Evolutionary conservation across 2,888 invertebrate species (phyloP).

Genomic region (Cyrtodaria siliqua): DNA sequence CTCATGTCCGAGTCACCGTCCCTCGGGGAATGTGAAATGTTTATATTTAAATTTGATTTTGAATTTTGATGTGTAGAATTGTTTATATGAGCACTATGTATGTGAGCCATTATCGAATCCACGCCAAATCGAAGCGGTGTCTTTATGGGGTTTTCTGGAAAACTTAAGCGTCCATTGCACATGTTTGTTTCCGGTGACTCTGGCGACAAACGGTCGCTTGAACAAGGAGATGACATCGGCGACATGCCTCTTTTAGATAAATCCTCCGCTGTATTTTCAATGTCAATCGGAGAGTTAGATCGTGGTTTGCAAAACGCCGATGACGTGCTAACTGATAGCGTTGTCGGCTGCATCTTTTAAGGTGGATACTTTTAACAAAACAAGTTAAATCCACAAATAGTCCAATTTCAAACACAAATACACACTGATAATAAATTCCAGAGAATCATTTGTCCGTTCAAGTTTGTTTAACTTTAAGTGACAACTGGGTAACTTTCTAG

Average conservation of each 20-base stretch:
- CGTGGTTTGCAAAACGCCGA: constrained; percentile 60
- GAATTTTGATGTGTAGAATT: not conserved
- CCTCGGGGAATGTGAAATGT: constrained; percentile 10
- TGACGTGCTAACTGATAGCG: constrained; percentile 53
- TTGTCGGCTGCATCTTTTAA: constrained; percentile 52
- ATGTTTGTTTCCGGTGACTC: constrained; percentile 34
- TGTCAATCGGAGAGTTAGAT: constrained; percentile 52
- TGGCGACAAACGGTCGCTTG: constrained; percentile 56
- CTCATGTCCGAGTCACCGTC: constrained; percentile 54
- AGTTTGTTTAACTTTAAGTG: constrained; percentile 17
- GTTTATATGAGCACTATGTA: constrained; percentile 29
- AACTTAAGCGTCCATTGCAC: constrained; percentile 51
- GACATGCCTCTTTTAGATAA: constrained; percentile 43
- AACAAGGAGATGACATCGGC: constrained; percentile 39
- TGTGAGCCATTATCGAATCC: constrained; percentile 69
- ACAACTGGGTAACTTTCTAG: constrained; percentile 45
- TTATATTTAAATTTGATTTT: not conserved
- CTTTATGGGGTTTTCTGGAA: constrained; percentile 38
- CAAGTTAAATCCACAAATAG: not conserved
- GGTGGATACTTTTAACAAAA: not conserved
- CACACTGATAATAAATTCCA: not conserved
- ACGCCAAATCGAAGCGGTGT: constrained; percentile 68
- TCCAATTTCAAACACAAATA: constrained; percentile 6
- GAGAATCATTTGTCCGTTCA: constrained; percentile 11
- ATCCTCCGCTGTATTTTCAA: constrained; percentile 56